Evolutionary conservation across 2,113 vertebrate species (phyloP).

Genomic region (Tragelaphus strepsiceros): DNA sequence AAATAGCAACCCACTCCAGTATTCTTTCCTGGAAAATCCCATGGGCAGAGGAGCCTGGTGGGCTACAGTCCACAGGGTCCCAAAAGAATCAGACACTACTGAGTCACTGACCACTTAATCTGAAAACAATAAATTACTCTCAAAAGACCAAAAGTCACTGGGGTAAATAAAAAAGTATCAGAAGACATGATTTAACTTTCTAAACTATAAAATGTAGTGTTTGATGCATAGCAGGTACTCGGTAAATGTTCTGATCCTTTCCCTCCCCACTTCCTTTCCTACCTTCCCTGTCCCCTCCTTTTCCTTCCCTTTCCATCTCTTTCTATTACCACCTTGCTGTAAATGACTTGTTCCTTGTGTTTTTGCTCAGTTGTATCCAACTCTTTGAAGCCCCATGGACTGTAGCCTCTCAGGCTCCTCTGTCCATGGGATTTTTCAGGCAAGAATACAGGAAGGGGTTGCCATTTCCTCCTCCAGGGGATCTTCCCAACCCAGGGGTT

Average conservation of each 20-base stretch:
- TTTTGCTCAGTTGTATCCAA: not conserved
- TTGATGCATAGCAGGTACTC: not conserved
- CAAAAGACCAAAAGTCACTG: not conserved
- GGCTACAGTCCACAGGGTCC: not conserved
- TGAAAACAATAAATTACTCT: conserved; percentile 9
- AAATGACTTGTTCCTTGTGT: not conserved
- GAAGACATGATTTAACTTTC: not conserved
- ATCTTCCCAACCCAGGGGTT: not conserved
- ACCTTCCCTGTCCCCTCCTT: not conserved
- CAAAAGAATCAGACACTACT: not conserved
- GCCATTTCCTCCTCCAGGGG: not conserved
- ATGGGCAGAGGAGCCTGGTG: not conserved
- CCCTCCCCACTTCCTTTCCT: not conserved
- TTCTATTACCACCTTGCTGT: not conserved
- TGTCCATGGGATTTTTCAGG: not conserved
- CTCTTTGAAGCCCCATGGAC: not conserved
- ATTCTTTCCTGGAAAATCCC: not conserved
- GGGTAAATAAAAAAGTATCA: not conserved
- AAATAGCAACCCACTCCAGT: not conserved
- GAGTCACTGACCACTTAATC: not conserved
- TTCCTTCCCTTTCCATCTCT: not conserved
- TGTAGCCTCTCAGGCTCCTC: not conserved
- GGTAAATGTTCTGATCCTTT: not conserved
- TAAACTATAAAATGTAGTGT: not conserved
- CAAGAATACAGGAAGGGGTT: not conserved